Evolutionary conservation across 1,140 invertebrate genomes (phyloP), one percentile per base, ranked within the genome.

Genomic region (Cotesia vestalis): DNA sequence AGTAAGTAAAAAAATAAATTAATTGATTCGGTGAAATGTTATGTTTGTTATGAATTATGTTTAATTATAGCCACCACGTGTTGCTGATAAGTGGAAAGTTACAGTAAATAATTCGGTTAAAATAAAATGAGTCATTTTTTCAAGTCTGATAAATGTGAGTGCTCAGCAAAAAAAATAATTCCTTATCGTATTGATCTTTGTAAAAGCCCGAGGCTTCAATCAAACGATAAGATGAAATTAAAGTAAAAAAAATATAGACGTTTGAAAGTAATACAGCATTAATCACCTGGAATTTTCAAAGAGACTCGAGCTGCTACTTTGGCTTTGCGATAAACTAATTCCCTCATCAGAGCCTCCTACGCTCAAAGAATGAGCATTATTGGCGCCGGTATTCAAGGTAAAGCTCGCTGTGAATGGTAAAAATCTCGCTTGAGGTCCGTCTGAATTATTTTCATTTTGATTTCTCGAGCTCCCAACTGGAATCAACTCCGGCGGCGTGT

Each of bases 241-340:
- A 59, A 8, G 20, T 9, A 17, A 20, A 59, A 59, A 27, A 27
- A 20, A 27, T 17, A 59, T 59, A 59, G 0, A 59, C 17, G 57
- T 59, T 20, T 20, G 57, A 27, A 52, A 40, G 51, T 46, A 67
- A 46, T 53, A 35, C 53, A 3, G 62, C 55, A 4, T 62, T 53
- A 77, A 76, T 57, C 75, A 84, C 82, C 78, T 79, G 51, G 70
- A 14, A 59, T 73, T 73, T 12, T 75, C 79, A 34, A 75, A 69
- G 74, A 77, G 71, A 5, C 67, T 14, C 8, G 52, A 64, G 34
- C 61, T 55, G 62, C 76, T 77, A 67, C 79, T 85, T 60, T 79
- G 76, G 72, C 81, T 85, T 68, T 83, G 81, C 0, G 84, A 83
- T 40, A 85, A 73, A 62, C 83, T 83, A n/a, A 85, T 73, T 34